Conservation (phyloP, 1,140 invertebrate species). For the Caenorhabditis latens region DNA sequence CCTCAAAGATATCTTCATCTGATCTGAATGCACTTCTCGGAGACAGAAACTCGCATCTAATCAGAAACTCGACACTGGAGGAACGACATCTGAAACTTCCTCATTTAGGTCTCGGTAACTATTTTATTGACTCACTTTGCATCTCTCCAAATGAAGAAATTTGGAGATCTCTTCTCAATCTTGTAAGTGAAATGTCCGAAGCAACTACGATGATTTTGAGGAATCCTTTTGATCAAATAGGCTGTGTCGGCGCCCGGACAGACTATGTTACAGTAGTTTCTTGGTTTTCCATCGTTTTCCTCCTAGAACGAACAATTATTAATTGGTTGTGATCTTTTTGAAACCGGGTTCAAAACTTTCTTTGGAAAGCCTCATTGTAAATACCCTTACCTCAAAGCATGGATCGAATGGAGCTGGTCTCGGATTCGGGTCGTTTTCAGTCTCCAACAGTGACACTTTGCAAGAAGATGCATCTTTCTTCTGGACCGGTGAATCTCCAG, state of each 20-base stretch:
- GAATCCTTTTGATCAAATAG: slow-evolving; percentile 73
- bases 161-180: slow-evolving; percentile 71
- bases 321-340: not conserved
- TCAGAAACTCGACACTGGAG: slow-evolving; percentile 73
- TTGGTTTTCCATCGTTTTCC: slow-evolving; percentile 68
- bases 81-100: slow-evolving; percentile 68
- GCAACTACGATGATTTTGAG: slow-evolving; percentile 72
- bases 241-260: slow-evolving; percentile 74
- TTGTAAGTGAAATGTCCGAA: slow-evolving; percentile 75
- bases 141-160: slow-evolving; percentile 73
- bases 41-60: slow-evolving; percentile 73
- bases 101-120: not conserved
- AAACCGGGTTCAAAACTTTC: not conserved
- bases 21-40: slow-evolving; percentile 67
- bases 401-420: slow-evolving; percentile 61
- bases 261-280: slow-evolving; percentile 74
- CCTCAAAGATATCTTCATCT: slow-evolving; percentile 70
- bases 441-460: slow-evolving; percentile 69
- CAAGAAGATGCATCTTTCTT: slow-evolving; percentile 70
- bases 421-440: slow-evolving; percentile 67
- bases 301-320: slow-evolving; percentile 59
- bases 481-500: slow-evolving; percentile 64
- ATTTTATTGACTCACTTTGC: slow-evolving; percentile 65
- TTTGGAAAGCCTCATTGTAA: too few relatives aligned
- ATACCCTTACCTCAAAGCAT: slow-evolving; percentile 70